Conservation (phyloP, 2,888 invertebrate genomes). For the Polylopha cassiicola region DNA sequence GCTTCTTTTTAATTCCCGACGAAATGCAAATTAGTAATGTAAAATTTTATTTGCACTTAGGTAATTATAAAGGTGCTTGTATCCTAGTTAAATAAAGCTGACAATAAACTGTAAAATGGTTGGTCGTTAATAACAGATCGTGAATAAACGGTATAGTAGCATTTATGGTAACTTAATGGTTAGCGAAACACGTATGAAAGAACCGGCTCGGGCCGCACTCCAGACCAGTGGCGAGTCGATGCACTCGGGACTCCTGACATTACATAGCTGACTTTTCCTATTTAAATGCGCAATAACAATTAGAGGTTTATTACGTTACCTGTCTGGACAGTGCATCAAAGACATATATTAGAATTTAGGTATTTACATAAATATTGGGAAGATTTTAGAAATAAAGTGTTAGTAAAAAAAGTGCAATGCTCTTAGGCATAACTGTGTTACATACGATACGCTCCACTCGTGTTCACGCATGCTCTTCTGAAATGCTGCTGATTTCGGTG, state of each 20-base stretch:
- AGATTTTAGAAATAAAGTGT: no score
- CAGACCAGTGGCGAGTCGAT: conserved; percentile 46
- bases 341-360: no score
- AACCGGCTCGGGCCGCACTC: conserved; percentile 37
- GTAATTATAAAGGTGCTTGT: no score
- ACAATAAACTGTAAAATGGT: no score
- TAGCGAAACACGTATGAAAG: conserved; percentile 30
- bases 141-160: conserved; percentile 6
- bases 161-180: conserved; percentile 7
- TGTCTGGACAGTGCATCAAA: no score
- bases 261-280: conserved; percentile 36
- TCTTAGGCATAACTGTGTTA: conserved; percentile 35
- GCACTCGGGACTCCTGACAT: conserved; percentile 38
- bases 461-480: conserved; percentile 76
- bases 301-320: no score
- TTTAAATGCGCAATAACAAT: conserved; percentile 23
- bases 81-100: no score
- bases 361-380: no score
- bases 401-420: conserved; percentile 11
- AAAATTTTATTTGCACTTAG: no score
- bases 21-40: no score
- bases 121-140: neutral
- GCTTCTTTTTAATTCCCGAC: no score
- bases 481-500: conserved; percentile 81
- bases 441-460: conserved; percentile 78